Percentiles rank a stretch among this genome's conserved stretches.
Conservation (phyloP, 2,888 invertebrate species). For the Acleris laterana region DNA sequence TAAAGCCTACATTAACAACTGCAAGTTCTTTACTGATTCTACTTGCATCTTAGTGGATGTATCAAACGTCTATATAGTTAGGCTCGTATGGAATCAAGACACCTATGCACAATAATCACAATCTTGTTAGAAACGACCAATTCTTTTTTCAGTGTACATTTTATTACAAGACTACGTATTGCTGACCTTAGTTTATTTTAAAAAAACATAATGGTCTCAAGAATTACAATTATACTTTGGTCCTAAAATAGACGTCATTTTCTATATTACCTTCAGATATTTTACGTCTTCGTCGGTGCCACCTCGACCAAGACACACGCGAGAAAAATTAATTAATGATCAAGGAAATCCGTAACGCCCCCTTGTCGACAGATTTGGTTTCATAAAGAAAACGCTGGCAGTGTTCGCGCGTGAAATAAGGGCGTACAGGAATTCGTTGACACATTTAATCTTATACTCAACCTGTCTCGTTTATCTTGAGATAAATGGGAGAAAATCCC, state of each 20-base stretch:
- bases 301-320: neutral
- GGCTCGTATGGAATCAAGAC: too few species aligned
- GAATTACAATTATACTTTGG: too few species aligned
- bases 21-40: too few species aligned
- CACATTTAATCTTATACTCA: conserved; percentile 72
- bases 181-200: neutral
- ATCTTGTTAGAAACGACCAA: too few species aligned
- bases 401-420: conserved; percentile 41
- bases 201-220: neutral
- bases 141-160: too few species aligned
- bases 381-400: conserved; percentile 30
- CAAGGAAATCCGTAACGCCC: conserved; percentile 29
- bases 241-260: neutral
- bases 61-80: too few species aligned
- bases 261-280: neutral
- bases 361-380: conserved; percentile 33
- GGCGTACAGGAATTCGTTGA: conserved; percentile 60
- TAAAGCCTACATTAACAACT: too few species aligned
- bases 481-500: conserved; percentile 64
- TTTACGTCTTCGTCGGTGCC: neutral
- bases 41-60: too few species aligned
- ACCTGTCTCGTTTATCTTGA: conserved; percentile 70
- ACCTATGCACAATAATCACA: too few species aligned
- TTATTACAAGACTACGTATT: neutral
- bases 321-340: conserved; percentile 27